Evolutionary conservation across 2,797 vertebrate genomes (phyloP).

Genomic region (Eutrigla gurnardus): DNA sequence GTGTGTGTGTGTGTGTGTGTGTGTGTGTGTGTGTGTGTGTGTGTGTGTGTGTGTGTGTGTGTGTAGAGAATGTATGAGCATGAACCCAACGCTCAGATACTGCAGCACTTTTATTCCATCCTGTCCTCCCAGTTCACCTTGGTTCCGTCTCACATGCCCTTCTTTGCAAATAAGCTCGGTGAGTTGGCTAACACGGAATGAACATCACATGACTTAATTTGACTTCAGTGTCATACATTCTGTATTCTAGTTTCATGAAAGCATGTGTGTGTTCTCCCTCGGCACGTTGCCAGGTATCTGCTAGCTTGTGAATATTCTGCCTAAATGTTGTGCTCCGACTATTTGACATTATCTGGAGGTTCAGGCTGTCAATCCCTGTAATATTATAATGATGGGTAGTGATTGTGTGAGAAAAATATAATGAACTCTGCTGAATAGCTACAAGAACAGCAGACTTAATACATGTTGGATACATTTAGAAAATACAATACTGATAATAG

Average conservation of each 20-base stretch:
- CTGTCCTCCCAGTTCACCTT: slow-evolving; percentile 88
- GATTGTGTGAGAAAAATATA: not conserved
- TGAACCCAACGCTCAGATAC: slow-evolving; percentile 77
- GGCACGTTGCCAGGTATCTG: not conserved
- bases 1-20: slow-evolving; percentile 38
- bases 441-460: not conserved
- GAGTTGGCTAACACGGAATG: slow-evolving; percentile 54
- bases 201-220: slow-evolving; percentile 4
- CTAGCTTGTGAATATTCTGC: not conserved
- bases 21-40: slow-evolving; percentile 35
- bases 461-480: not conserved
- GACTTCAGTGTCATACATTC: not conserved
- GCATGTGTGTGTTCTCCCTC: not conserved
- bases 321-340: not conserved
- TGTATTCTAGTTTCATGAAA: not conserved
- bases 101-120: slow-evolving; percentile 90
- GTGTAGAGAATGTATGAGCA: slow-evolving; percentile 86
- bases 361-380: not conserved
- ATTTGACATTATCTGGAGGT: not conserved
- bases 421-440: not conserved
- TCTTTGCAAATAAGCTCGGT: slow-evolving; percentile 93
- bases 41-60: slow-evolving; percentile 37
- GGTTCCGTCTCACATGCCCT: slow-evolving; percentile 85
- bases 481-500: not conserved
- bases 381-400: not conserved